Conservation (phyloP, 2,113 vertebrate genomes). For the Solenodon paradoxus region DNA sequence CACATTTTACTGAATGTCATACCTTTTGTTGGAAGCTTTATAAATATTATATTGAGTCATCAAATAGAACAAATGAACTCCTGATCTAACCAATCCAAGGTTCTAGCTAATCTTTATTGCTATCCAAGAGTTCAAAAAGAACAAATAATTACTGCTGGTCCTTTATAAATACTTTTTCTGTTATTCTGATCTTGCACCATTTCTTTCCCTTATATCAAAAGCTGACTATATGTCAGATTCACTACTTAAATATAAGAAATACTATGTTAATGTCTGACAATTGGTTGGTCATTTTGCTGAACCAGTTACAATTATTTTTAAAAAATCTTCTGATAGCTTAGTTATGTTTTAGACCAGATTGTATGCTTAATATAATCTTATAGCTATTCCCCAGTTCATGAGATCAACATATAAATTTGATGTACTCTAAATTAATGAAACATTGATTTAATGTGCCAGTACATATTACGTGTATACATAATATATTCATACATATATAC, state of each 20-base stretch:
- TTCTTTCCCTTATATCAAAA: background rate
- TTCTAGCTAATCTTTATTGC: background rate
- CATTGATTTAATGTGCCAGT: background rate
- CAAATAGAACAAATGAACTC: background rate
- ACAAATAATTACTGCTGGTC: background rate
- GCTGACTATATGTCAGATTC: background rate
- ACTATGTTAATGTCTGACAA: background rate
- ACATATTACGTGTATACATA: too few relatives aligned
- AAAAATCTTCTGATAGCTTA: background rate
- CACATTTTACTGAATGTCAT: background rate
- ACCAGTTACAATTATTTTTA: background rate
- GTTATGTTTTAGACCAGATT: background rate
- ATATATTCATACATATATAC: too few relatives aligned
- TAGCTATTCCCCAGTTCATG: background rate
- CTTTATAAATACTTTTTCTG: background rate
- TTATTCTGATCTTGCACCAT: background rate
- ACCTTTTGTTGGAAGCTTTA: background rate
- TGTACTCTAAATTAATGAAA: background rate
- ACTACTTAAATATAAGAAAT: background rate
- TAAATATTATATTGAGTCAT: background rate
- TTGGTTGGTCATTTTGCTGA: background rate
- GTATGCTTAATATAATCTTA: background rate
- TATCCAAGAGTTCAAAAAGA: background rate
- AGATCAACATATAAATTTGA: background rate
- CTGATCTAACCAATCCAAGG: background rate